Conservation (phyloP, 1,140 invertebrate genomes). For the Aphelenchoides besseyi region DNA sequence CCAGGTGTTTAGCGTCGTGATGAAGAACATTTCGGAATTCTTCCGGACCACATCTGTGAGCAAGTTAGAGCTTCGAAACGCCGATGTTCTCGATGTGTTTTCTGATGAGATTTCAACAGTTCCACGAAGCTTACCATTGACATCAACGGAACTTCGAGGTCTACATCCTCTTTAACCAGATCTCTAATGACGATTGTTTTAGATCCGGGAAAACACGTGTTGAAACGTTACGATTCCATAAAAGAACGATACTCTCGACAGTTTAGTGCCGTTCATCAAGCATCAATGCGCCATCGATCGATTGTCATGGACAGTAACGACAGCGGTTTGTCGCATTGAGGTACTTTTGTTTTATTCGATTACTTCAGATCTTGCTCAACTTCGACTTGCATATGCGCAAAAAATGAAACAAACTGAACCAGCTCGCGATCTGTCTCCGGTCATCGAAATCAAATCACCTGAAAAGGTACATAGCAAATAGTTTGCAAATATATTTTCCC, state of each 20-base stretch:
- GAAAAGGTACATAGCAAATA: background rate
- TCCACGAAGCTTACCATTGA: constrained; percentile 41
- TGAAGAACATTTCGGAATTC: constrained; percentile 61
- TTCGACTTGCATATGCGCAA: constrained; percentile 54
- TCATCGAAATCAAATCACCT: constrained; percentile 6
- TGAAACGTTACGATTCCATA: constrained; percentile 56
- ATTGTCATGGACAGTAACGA: constrained; percentile 58
- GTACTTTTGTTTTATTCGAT: constrained; percentile 30
- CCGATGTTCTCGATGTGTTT: constrained; percentile 47
- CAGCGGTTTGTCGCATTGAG: constrained; percentile 22
- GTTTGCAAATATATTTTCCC: no score
- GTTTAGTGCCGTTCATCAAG: constrained; percentile 50
- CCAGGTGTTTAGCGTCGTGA: constrained; percentile 55
- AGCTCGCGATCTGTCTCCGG: constrained; percentile 23
- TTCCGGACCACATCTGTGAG: constrained; percentile 62
- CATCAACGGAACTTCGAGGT: constrained; percentile 21
- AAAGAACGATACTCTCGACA: constrained; percentile 53
- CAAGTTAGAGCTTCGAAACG: constrained; percentile 57
- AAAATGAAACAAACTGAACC: constrained; percentile 21
- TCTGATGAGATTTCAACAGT: constrained; percentile 23
- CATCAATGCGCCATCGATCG: constrained; percentile 61
- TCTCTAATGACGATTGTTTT: background rate
- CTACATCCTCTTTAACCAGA: background rate
- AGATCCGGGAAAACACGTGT: constrained; percentile 18
- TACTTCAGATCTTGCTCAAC: constrained; percentile 48